Base-by-base conservation (phyloP, 2,797 vertebrate species). In the Notoglanidium macrostoma region DNA sequence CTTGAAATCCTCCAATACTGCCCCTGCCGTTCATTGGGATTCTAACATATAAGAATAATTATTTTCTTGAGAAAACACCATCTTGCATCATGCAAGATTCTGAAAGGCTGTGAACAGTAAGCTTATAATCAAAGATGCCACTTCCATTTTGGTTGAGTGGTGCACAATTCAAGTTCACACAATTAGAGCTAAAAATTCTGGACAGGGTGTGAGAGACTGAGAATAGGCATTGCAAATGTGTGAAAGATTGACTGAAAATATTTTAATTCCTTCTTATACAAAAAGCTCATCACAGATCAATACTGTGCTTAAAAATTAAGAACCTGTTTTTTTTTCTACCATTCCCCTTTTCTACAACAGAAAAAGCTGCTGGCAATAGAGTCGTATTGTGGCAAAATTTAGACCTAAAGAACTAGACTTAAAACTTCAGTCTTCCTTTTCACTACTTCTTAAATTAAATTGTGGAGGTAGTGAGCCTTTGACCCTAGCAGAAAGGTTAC, bases 391-490 rank as follows among this genome's bases (percentile, higher is more conserved):
- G 26, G 80, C n/a, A 51, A 49, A 51, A 83, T 51, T 51, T 54
- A 54, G 46, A 67, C 46, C 1, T 32, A 83, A 55, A 85, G 73
- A 91, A 87, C 79, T 76, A 32, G 63, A 87, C 61, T 78, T 86
- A 67, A 90, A 90, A 87, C 80, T 88, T 89, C 32, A 82, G 63
- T 85, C 76, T 74, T 46, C 32, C 65, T 44, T 88, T 89, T 85
- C 84, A 74, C 49, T 81, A 78, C 84, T 90, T 74, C 85, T 88
- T 86, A 87, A 89, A 89, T 89, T 88, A 86, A 91, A 91, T 88
- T 87, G 87, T 90, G 63, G 84, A 90, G 85, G 85, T 88, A 90
- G 83, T 84, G 86, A 83, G 77, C 86, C 89, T 90, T 90, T 91
- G 90, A 90, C 91, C 90, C 35, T 10, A 85, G 77, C 67, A 26